A percentile compares a stretch with the other conserved stretches of the same genome.
Evolutionary conservation across 2,113 vertebrate genomes (phyloP).

Genomic region (Ellobius talpinus): DNA sequence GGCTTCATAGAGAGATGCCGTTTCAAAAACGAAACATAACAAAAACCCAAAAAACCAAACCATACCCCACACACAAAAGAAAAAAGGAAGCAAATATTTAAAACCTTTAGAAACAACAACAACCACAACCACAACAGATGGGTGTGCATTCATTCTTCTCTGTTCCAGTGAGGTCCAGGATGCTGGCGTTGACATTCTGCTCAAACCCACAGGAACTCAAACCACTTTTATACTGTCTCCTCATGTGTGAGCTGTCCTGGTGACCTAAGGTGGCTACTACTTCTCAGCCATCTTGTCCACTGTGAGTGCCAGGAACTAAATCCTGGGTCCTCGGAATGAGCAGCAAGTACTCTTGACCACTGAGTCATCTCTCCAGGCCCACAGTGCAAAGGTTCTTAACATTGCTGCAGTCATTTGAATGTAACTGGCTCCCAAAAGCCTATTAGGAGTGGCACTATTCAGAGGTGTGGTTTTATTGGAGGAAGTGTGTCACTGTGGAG

Average conservation of each 20-base stretch:
- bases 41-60: background rate
- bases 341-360: no score
- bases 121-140: background rate
- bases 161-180: background rate
- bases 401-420: no score
- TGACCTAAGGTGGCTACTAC: background rate
- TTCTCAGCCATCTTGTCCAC: background rate
- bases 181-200: background rate
- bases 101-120: background rate
- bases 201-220: background rate
- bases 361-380: no score
- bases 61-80: no score
- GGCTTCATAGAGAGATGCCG: background rate
- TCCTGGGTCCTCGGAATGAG: no score
- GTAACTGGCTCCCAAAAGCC: no score
- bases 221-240: background rate
- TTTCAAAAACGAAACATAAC: background rate
- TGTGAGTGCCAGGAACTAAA: background rate
- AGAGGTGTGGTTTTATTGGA: no score
- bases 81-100: background rate
- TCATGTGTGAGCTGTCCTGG: background rate
- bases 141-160: background rate
- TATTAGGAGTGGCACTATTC: no score
- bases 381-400: no score
- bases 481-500: no score